These are phyloP conservation scores for Baryphthengus martii DNA, from an alignment of 2,113 vertebrate genomes.

Conservation along the genomic window DNA sequence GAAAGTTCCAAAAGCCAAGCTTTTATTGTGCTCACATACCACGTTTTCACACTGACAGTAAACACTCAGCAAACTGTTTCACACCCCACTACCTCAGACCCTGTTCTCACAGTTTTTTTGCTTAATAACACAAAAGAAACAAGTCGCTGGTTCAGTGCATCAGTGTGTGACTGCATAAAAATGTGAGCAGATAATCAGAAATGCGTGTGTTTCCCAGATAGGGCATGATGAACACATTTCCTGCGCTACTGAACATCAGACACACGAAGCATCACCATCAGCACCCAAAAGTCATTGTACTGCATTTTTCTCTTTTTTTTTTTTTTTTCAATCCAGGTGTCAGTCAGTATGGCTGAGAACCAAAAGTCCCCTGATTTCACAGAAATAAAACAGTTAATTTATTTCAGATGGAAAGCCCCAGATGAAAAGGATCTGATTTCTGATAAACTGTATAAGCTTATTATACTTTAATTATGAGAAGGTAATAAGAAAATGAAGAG, in stretches of 20 bases:
- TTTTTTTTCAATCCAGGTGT: slow-evolving; percentile 20
- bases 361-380: slow-evolving; percentile 62
- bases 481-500: background rate
- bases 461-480: background rate
- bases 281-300: slow-evolving; percentile 23
- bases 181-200: slow-evolving; percentile 2
- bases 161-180: background rate
- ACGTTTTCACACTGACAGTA: background rate
- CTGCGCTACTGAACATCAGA: slow-evolving; percentile 55
- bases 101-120: background rate
- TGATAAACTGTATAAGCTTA: background rate
- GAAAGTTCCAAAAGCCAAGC: background rate
- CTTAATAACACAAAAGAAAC: background rate
- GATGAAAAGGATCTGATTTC: slow-evolving; percentile 8
- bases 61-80: background rate
- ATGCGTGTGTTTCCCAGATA: slow-evolving; percentile 22
- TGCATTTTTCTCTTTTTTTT: background rate
- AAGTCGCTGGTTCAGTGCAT: background rate
- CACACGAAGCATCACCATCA: slow-evolving; percentile 65
- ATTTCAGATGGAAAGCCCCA: slow-evolving; percentile 51
- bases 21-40: background rate
- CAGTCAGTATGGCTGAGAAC: slow-evolving; percentile 16
- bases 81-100: background rate
- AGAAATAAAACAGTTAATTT: slow-evolving; percentile 55
- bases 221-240: slow-evolving; percentile 44